Conservation (phyloP, 2,797 vertebrate genomes). For the Phoeniculus purpureus region DNA sequence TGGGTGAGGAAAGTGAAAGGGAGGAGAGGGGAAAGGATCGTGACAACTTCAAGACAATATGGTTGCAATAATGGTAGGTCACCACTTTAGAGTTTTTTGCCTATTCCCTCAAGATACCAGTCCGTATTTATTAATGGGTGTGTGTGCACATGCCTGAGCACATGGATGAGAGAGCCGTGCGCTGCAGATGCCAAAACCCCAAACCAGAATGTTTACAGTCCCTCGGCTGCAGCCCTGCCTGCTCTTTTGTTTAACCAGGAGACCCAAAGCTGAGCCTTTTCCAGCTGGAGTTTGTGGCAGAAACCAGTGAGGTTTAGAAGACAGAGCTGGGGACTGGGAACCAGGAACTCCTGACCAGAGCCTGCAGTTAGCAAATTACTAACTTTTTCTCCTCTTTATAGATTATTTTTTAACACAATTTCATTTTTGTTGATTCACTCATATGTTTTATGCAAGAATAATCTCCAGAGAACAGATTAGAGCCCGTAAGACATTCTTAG, state of each 20-base stretch:
- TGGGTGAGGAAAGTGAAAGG: background rate
- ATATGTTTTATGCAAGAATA: background rate
- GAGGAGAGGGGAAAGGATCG: background rate
- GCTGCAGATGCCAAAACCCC: background rate
- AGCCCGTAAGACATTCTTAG: background rate
- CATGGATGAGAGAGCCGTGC: background rate
- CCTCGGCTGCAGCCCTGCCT: background rate
- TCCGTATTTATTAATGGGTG: background rate
- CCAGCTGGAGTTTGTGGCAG: constrained; percentile 8
- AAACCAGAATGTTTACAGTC: background rate
- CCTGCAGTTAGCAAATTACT: background rate
- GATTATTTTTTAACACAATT: background rate
- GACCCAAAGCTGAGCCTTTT: background rate
- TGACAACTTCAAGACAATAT: background rate
- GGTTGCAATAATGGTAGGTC: background rate
- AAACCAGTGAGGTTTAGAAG: background rate
- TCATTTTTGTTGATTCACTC: background rate
- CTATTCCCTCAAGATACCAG: background rate
- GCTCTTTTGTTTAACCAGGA: background rate
- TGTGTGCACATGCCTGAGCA: background rate
- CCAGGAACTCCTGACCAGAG: constrained; percentile 18
- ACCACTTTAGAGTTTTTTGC: background rate
- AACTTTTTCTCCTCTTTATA: background rate
- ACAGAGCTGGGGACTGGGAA: background rate
- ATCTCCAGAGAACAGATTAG: background rate